Conservation (phyloP, 2,888 invertebrate genomes). For the Cantharis flavilabris region DNA sequence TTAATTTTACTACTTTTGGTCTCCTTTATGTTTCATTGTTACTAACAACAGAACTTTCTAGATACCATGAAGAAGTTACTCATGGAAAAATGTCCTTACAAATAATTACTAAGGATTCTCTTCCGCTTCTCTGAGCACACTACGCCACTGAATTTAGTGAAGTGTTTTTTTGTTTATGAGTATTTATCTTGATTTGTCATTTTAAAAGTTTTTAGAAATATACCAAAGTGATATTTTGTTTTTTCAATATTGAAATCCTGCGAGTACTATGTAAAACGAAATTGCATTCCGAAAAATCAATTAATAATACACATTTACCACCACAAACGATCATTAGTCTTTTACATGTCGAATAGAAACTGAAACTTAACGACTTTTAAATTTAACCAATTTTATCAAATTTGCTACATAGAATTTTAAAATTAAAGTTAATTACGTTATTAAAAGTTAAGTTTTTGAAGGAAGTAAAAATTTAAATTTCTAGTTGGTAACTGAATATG, state of each 20-base stretch:
- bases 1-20: too few relatives aligned
- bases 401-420: neutral
- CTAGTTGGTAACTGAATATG: conserved; percentile 1
- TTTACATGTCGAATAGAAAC: neutral
- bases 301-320: neutral
- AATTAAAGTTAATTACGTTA: neutral
- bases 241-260: neutral
- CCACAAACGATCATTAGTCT: neutral
- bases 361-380: neutral
- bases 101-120: too few relatives aligned
- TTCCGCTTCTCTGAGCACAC: too few relatives aligned
- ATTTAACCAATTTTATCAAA: neutral
- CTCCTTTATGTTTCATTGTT: too few relatives aligned
- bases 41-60: too few relatives aligned
- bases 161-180: too few relatives aligned
- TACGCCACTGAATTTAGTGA: too few relatives aligned
- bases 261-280: neutral
- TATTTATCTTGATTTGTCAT: too few relatives aligned
- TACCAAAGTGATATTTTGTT: neutral
- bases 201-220: neutral
- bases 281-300: neutral
- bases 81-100: too few relatives aligned
- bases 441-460: neutral
- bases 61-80: too few relatives aligned
- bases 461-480: conserved; percentile 1